Base-by-base conservation (phyloP, 2,888 invertebrate species). In the Ernsta delagoae region DNA sequence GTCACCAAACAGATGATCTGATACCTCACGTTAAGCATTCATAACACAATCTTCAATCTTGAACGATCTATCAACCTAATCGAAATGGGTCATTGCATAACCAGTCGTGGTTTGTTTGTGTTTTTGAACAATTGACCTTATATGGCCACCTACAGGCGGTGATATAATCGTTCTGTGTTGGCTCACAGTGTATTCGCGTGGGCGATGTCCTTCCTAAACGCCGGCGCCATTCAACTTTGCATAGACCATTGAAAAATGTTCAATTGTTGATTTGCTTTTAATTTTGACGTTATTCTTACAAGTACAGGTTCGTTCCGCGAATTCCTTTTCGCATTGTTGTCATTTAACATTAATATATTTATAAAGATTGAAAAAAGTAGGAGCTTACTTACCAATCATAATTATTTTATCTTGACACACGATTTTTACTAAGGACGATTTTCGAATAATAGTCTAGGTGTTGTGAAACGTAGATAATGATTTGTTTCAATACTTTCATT, bases 81-180 rank as follows among this genome's bases (percentile, higher is more conserved):
- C 70, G 67, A 77, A 74, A 73, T 77, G 73, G 76, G 76, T 79
- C 75, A 75, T 75, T 72, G 74, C 73, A 72, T 75, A 74, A 72
- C 70, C 72, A 72, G 71, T 60, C 70, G 61, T 65, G 61, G 78
- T 83, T 74, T 68, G 74, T 74, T 76, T 77, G 73, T 77, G 74
- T 85, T 88, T 68, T 86, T 83, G 80, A 87, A 87, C 89, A 91
- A 79, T 92, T 90, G 90, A 89, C 91, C 91, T 92, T 91, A 90
- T 92, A 92, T 85, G 91, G 92, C 90, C 89, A 88, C 92, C 91
- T 91, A 92, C 92, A 88, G 85, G 82, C 85, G 88, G 88, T 90
- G 91, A 91, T 90, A 90, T 90, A 92, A 91, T 88, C 88, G 75
- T 74, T 71, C 75, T 84, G 68, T 68, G 84, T 86, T 86, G 86